These are phyloP conservation scores for Xylota sylvarum DNA, from an alignment of 2,888 invertebrate genomes.

Conservation along the genomic window DNA sequence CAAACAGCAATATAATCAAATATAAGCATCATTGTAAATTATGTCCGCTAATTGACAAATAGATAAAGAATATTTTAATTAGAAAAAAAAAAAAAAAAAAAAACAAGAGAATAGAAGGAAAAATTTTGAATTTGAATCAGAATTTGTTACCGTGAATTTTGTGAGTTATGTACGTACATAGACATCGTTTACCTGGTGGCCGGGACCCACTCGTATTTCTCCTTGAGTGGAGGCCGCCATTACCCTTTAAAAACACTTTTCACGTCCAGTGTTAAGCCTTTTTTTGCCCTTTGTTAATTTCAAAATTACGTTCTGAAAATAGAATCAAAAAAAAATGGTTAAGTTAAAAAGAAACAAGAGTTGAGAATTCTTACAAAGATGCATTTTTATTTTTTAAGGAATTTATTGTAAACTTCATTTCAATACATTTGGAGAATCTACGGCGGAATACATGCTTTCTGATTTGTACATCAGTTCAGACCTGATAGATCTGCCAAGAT, in stretches of 20 bases:
- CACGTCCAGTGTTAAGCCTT: conserved; percentile 85
- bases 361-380: too few species aligned
- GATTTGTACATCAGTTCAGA: too few species aligned
- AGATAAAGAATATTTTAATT: conserved; percentile 51
- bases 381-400: neutral
- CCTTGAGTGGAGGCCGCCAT: conserved; percentile 90
- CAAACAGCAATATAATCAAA: conserved; percentile 63
- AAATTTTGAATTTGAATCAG: conserved; percentile 79
- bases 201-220: conserved; percentile 92
- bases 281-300: conserved; percentile 83
- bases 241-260: conserved; percentile 85
- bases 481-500: too few species aligned
- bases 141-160: conserved; percentile 86
- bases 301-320: conserved; percentile 82
- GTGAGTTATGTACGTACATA: conserved; percentile 88
- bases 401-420: too few species aligned
- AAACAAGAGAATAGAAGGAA: conserved; percentile 67
- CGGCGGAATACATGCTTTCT: too few species aligned
- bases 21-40: conserved; percentile 61
- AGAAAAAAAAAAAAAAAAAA: conserved; percentile 77
- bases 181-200: conserved; percentile 90
- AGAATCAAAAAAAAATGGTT: conserved; percentile 54
- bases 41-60: conserved; percentile 55
- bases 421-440: too few species aligned
- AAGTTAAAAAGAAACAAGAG: neutral